Conservation (phyloP, 2,888 invertebrate species). For the Melinopterus prodromus region DNA sequence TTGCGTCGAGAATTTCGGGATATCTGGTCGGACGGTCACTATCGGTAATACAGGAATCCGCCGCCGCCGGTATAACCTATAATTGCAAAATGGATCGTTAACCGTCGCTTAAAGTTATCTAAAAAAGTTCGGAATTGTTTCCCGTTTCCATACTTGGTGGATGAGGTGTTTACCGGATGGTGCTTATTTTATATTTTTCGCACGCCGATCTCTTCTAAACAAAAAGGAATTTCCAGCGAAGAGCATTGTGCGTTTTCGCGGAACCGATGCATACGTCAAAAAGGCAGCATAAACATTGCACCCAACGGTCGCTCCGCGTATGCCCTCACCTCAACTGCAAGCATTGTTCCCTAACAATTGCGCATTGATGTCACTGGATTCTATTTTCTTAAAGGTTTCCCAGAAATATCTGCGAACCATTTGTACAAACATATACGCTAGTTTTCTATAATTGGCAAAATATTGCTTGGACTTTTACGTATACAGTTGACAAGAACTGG, state of each 20-base stretch:
- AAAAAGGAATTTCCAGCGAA: not conserved
- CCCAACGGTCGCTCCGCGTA: not conserved
- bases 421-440: not conserved
- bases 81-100: not conserved
- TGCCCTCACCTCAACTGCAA: not conserved
- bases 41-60: not conserved
- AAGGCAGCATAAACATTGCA: not conserved
- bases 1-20: not conserved
- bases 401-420: not conserved
- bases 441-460: too few relatives aligned
- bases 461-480: too few relatives aligned
- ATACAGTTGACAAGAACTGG: too few relatives aligned
- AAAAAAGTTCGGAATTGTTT: not conserved
- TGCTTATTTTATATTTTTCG: not conserved
- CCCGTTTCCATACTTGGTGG: not conserved
- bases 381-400: not conserved
- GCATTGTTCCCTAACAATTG: not conserved
- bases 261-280: not conserved
- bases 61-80: not conserved
- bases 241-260: constrained; percentile 4
- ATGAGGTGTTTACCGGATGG: not conserved
- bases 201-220: not conserved
- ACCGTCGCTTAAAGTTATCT: not conserved
- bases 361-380: not conserved
- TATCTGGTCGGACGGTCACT: not conserved